Conservation (phyloP, 2,888 invertebrate genomes). For the Tuta absoluta region DNA sequence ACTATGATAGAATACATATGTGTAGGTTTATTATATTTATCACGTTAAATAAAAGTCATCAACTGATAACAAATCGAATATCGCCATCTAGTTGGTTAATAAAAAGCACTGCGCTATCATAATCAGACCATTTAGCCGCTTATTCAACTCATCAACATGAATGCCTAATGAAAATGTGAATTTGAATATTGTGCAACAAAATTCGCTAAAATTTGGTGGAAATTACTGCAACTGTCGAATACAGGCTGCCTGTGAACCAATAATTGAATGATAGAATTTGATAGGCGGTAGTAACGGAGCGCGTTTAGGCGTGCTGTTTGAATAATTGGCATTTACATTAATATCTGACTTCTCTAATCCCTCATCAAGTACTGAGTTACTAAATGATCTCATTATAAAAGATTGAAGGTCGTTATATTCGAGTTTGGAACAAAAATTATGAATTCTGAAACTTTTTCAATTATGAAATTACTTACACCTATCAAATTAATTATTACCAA, state of each 20-base stretch:
- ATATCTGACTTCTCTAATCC: slow-evolving; percentile 1
- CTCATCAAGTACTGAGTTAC: background rate
- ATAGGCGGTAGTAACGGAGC: slow-evolving; percentile 46
- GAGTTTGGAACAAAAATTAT: no score
- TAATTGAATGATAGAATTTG: slow-evolving; percentile 63
- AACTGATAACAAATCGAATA: slow-evolving; percentile 1
- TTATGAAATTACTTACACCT: no score
- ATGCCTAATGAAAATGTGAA: slow-evolving; percentile 64
- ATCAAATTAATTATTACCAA: no score
- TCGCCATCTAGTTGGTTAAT: slow-evolving; percentile 35
- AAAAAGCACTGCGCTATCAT: slow-evolving; percentile 45
- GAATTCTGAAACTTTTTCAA: no score
- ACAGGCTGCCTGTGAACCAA: slow-evolving; percentile 42
- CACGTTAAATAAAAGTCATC: background rate
- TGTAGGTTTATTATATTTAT: background rate
- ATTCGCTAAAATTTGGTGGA: slow-evolving; percentile 54
- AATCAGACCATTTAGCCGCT: slow-evolving; percentile 59
- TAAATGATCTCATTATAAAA: no score
- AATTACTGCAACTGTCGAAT: slow-evolving; percentile 47
- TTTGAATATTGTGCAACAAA: slow-evolving; percentile 67
- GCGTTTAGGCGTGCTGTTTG: slow-evolving; percentile 30
- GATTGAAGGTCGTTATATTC: no score
- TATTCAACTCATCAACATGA: slow-evolving; percentile 63
- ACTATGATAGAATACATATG: no score
- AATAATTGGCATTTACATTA: slow-evolving; percentile 22